These are phyloP conservation scores for Sesia apiformis DNA, from an alignment of 2,888 invertebrate species.

Conservation along the genomic window DNA sequence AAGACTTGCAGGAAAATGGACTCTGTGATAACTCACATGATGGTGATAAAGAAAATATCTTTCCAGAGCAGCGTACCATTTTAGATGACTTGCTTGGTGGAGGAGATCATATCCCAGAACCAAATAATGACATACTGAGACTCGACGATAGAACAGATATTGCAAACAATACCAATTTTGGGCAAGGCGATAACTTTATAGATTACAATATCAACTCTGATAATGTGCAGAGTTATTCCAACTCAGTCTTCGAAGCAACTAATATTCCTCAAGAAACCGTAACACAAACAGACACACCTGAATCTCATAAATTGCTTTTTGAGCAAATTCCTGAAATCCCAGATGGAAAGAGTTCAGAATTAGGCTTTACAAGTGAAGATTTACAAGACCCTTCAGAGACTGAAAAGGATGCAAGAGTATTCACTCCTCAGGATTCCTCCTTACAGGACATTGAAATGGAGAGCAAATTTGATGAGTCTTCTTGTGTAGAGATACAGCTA, in stretches of 20 bases:
- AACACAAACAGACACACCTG: conserved; percentile 60
- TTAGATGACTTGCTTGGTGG: conserved; percentile 26
- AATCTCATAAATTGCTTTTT: conserved; percentile 65
- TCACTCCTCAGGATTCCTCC: conserved; percentile 48
- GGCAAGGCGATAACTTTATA: conserved; percentile 36
- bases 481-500: conserved; percentile 22
- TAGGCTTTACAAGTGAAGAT: conserved; percentile 59
- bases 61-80: conserved; percentile 30
- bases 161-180: conserved; percentile 30
- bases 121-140: conserved; percentile 53
- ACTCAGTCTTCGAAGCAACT: conserved; percentile 44
- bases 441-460: conserved; percentile 54
- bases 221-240: conserved; percentile 39
- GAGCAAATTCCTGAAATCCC: conserved; percentile 70
- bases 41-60: conserved; percentile 52
- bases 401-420: conserved; percentile 37
- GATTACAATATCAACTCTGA: conserved; percentile 37
- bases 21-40: conserved; percentile 23
- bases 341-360: conserved; percentile 63
- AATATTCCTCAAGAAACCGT: conserved; percentile 40
- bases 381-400: conserved; percentile 48
- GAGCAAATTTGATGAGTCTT: conserved; percentile 40
- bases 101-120: conserved; percentile 31
- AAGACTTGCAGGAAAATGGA: conserved; percentile 47
- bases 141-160: conserved; percentile 42